A percentile compares a stretch with the other conserved stretches of the same genome.
These are phyloP conservation scores for Phyllotis vaccarum DNA, from an alignment of 2,797 vertebrate genomes.

Conservation along the genomic window DNA sequence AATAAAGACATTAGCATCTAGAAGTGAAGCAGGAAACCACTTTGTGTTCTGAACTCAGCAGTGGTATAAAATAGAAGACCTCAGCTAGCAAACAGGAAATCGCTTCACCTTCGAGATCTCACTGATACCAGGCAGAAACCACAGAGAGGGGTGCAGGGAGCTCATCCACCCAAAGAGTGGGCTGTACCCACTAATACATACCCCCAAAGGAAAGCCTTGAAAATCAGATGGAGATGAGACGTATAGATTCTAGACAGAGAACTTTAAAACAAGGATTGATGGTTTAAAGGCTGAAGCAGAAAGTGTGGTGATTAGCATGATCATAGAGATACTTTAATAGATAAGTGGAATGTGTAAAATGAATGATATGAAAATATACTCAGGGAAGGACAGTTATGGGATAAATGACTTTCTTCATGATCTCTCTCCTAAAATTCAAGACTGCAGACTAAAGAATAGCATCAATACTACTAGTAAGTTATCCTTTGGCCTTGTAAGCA, in stretches of 20 bases:
- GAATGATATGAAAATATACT: background rate
- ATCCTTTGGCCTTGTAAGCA: background rate
- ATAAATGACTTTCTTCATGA: background rate
- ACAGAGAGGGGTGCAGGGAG: background rate
- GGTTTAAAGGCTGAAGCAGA: background rate
- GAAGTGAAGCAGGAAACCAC: background rate
- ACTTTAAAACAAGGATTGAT: background rate
- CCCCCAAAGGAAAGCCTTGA: background rate
- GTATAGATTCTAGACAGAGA: background rate
- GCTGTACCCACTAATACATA: background rate
- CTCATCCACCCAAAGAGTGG: background rate
- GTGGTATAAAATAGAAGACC: background rate
- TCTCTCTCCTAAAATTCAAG: background rate
- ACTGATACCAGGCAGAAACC: background rate
- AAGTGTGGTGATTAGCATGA: background rate
- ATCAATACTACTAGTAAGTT: background rate
- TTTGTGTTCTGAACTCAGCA: background rate
- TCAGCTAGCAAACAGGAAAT: background rate
- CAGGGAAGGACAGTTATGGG: background rate
- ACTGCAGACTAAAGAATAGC: background rate
- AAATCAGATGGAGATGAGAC: background rate
- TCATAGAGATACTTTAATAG: too few species aligned
- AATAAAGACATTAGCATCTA: background rate
- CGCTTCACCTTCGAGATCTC: background rate
- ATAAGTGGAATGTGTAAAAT: background rate